phyloP scores from a whole-genome alignment of 1,140 invertebrate species.

The Pseudoatta argentina region DNA sequence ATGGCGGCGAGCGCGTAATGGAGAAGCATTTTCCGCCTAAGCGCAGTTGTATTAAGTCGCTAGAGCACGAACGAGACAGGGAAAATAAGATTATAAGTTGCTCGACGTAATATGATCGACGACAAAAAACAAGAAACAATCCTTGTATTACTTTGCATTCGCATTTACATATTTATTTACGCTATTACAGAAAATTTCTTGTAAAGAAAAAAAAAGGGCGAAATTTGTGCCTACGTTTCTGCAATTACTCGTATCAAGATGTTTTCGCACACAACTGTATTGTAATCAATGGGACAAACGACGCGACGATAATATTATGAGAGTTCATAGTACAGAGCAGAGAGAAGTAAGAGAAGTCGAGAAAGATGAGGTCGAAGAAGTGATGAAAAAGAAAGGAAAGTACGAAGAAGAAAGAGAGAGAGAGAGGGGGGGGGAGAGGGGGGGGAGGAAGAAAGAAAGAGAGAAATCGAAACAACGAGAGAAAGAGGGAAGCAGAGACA shows the following conservation, averaged over 20 bases:
- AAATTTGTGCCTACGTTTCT: slow-evolving; percentile 27
- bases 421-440: not conserved
- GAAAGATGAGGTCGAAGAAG: not conserved
- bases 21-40: slow-evolving; percentile 63
- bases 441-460: not conserved
- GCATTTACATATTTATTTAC: slow-evolving; percentile 40
- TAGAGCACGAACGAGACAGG: slow-evolving; percentile 52
- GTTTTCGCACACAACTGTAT: slow-evolving; percentile 44
- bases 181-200: not conserved
- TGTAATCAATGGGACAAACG: slow-evolving; percentile 72
- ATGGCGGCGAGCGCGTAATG: slow-evolving; percentile 57
- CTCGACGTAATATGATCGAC: slow-evolving; percentile 61
- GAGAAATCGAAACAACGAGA: not conserved
- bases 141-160: slow-evolving; percentile 16
- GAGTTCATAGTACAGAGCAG: slow-evolving; percentile 17
- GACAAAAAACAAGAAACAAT: slow-evolving; percentile 22
- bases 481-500: slow-evolving; percentile 58
- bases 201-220: not conserved
- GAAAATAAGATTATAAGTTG: slow-evolving; percentile 64
- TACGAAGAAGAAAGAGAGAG: not conserved
- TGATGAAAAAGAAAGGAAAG: not conserved
- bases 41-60: slow-evolving; percentile 64
- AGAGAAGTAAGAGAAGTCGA: slow-evolving; percentile 3
- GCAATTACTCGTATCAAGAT: slow-evolving; percentile 54
- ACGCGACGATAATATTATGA: slow-evolving; percentile 54